Conservation (phyloP, 2,888 invertebrate genomes). For the Nemoura dubitans region DNA sequence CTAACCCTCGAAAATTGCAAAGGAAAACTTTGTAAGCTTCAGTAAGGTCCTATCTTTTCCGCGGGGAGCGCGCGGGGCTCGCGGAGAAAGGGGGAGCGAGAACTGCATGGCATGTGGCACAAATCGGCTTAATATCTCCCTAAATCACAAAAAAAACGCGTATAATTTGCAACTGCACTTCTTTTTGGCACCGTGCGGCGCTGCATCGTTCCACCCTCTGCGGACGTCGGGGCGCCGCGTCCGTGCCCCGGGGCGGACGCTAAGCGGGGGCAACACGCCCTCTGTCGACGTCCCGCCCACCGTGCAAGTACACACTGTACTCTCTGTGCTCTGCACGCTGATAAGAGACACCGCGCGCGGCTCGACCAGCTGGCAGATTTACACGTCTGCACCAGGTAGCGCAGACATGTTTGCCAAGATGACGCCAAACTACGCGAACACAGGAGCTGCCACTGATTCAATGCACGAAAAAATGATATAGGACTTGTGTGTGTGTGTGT, state of each 20-base stretch:
- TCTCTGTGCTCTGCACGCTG: neutral
- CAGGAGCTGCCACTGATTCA: no score
- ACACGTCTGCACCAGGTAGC: no score
- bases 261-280: neutral
- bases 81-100: no score
- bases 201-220: neutral
- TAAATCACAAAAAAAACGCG: neutral
- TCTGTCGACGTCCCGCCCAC: conserved; percentile 8
- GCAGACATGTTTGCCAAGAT: no score
- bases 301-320: neutral
- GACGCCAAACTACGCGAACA: no score
- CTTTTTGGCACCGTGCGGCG: neutral
- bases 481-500: no score
- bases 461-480: no score
- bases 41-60: conserved; percentile 7
- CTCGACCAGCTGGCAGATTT: no score
- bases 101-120: neutral
- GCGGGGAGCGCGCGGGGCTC: no score
- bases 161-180: neutral
- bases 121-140: neutral
- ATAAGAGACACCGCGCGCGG: neutral
- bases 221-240: neutral
- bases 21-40: conserved; percentile 4
- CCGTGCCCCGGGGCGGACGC: conserved; percentile 31
- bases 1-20: conserved; percentile 9